Evolutionary conservation across 2,113 vertebrate species (phyloP), one percentile per base, ranked within the genome.

Genomic region (Erpornis zantholeuca): DNA sequence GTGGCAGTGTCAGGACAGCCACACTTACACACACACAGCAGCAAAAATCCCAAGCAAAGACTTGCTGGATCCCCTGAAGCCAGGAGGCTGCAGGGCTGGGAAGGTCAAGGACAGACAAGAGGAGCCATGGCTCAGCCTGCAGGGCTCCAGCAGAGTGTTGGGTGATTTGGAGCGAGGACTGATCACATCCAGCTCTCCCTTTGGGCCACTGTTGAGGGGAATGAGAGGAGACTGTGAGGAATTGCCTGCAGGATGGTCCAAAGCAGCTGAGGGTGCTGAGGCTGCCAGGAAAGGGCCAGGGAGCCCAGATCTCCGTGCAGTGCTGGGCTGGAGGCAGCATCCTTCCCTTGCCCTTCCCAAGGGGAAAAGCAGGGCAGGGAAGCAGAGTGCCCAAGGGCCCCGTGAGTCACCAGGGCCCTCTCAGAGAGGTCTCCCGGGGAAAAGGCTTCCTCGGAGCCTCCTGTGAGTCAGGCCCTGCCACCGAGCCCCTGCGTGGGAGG

Each of bases 241-340:
- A 14, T 0, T 23, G 18, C 36, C 16, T 42, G 4, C 40, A 33
- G 57, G 82, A 44, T 40, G 53, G 24, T 40, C 21, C 82, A 52
- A 45, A 68, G 79, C 52, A 53, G 15, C 64, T 0, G 4, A 4
- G n/a, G 40, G 24, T 19, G 12, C 27, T 19, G 57, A 66, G 44
- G 7, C 28, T 1, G 9, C 38, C 27, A 31, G 47, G 52, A 7
- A 5, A 6, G 47, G 31, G 16, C 14, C 49, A 10, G 38, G 5
- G 24, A 44, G 15, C 20, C 9, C 15, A 36, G n/a, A 56, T 18
- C 36, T 14, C 63, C 0, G 1, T 3, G 59, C 12, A 35, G 40
- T 0, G 25, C 28, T 17, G 33, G 35, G 35, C 8, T 0, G 0
- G 27, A 11, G 57, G 50, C 90, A 88, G 14, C 15, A 9, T 27